These are phyloP conservation scores for Phragmatobia fuliginosa DNA, from an alignment of 2,888 invertebrate genomes.

Conservation along the genomic window DNA sequence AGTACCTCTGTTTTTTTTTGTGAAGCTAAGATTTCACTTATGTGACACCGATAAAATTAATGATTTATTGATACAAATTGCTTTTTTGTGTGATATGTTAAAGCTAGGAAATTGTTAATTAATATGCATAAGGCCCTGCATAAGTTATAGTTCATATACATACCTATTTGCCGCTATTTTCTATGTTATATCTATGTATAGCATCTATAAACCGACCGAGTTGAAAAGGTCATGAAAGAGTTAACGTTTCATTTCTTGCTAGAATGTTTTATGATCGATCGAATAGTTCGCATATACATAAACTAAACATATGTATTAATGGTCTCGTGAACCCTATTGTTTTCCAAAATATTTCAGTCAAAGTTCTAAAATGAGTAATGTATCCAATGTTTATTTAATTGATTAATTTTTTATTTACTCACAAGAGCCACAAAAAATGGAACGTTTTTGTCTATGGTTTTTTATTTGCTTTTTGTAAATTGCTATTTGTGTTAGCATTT, in stretches of 20 bases:
- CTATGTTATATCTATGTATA: constrained; percentile 68
- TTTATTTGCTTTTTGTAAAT: constrained; percentile 58
- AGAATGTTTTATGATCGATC: constrained; percentile 42
- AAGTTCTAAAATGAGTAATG: not conserved
- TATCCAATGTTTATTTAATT: not conserved
- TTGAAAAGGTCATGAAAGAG: constrained; percentile 59
- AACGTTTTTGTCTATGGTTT: constrained; percentile 77
- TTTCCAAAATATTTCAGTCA: constrained; percentile 12
- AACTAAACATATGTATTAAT: constrained; percentile 10
- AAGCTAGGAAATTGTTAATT: constrained; percentile 19
- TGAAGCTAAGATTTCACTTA: constrained; percentile 59
- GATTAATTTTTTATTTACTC: not conserved
- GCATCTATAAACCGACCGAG: constrained; percentile 70
- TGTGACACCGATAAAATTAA: constrained; percentile 43
- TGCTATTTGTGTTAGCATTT: constrained; percentile 33
- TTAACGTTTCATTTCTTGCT: constrained; percentile 69
- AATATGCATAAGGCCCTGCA: constrained; percentile 63
- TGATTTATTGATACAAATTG: constrained; percentile 24
- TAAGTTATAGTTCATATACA: constrained; percentile 68
- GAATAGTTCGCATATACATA: constrained; percentile 21
- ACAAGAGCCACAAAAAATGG: constrained; percentile 38
- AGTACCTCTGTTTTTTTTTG: constrained; percentile 75
- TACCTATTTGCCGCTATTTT: constrained; percentile 84
- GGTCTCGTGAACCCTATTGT: constrained; percentile 3
- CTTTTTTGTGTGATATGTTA: not conserved